phyloP scores from a whole-genome alignment of 2,797 vertebrate genomes.

The Gymnoscopelus braueri region DNA sequence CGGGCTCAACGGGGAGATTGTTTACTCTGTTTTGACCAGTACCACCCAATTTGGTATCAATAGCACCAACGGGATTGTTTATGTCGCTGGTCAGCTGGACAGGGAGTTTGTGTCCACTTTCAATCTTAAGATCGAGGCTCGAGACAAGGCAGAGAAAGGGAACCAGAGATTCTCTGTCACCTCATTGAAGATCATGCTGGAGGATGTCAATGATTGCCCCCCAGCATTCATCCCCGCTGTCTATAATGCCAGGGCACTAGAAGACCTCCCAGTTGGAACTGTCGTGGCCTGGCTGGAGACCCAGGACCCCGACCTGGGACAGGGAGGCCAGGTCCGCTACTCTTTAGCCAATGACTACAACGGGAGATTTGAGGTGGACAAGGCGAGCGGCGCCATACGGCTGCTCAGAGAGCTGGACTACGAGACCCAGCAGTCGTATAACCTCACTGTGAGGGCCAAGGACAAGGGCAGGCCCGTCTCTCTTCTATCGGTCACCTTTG shows the following conservation, averaged over 20 bases:
- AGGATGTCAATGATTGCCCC: conserved; percentile 96
- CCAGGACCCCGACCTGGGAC: conserved; percentile 92
- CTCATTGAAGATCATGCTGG: conserved; percentile 86
- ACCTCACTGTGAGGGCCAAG: conserved; percentile 93
- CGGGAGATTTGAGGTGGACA: conserved; percentile 93
- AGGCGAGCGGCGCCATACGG: conserved; percentile 90
- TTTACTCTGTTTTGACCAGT: conserved; percentile 91
- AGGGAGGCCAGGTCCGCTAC: conserved; percentile 93
- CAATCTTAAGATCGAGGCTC: conserved; percentile 92
- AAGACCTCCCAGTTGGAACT: conserved; percentile 93
- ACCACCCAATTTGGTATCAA: conserved; percentile 92
- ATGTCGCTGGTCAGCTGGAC: conserved; percentile 91
- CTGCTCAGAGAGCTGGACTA: conserved; percentile 94
- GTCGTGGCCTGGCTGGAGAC: conserved; percentile 97
- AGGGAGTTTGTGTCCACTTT: conserved; percentile 88
- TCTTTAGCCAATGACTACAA: conserved; percentile 92
- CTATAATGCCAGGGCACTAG: conserved; percentile 90
- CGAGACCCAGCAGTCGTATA: conserved; percentile 96
- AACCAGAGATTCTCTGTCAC: conserved; percentile 87
- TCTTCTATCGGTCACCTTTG: conserved; percentile 91
- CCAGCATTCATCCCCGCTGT: conserved; percentile 92
- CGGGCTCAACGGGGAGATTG: conserved; percentile 88
- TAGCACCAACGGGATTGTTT: conserved; percentile 90
- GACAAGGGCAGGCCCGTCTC: conserved; percentile 95
- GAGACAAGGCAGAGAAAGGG: conserved; percentile 89